Evolutionary conservation across 1,140 invertebrate genomes (phyloP), one percentile per base, ranked within the genome.

Genomic region (Drosophila littoralis): DNA sequence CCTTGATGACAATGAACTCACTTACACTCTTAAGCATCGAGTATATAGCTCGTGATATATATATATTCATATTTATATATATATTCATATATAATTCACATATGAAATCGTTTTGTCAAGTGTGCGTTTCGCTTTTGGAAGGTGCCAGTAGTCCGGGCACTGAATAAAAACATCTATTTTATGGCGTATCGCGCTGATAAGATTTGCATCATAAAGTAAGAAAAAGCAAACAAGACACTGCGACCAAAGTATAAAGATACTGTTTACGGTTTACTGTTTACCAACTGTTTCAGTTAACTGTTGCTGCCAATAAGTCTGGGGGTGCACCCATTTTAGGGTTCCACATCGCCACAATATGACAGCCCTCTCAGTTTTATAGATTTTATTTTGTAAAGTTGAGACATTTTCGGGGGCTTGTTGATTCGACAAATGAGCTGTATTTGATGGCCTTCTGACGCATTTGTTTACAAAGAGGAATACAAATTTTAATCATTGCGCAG

Each of bases 1-100:
- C 84, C 85, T 90, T 89, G 81, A 54, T 77, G 86, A 82, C 79
- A 86, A 77, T 90, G 86, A 90, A 90, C 85, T 72, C 69, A 50
- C 38, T 43, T 38, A 58, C 71, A 67, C 58, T 45, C 52, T 10
- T 15, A 42, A 9, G 43, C 15, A 40, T 6, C 0, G 4, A 13
- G 43, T 60, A n/a, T 35, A 38, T 36, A 17, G 17, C 43, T 15
- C 22, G 33, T 35, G 45, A n/a, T 28, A 50, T 22, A 36, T 1
- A 36, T 15, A 52, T 17, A n/a, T n/a, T 1, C 12, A 33, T 32
- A 32, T 65, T 9, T 42, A 35, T 57, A 59, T 40, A 45, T 12
- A 58, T 32, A 38, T 54, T 36, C 63, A 70, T 63, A 70, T 42
- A 54, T 75, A 59, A 46, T 55, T 35, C 22, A 35, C 35, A 42